A percentile compares a stretch with the other conserved stretches of the same genome.
Conservation (phyloP, 2,113 vertebrate genomes). For the Danio rerio region DNA sequence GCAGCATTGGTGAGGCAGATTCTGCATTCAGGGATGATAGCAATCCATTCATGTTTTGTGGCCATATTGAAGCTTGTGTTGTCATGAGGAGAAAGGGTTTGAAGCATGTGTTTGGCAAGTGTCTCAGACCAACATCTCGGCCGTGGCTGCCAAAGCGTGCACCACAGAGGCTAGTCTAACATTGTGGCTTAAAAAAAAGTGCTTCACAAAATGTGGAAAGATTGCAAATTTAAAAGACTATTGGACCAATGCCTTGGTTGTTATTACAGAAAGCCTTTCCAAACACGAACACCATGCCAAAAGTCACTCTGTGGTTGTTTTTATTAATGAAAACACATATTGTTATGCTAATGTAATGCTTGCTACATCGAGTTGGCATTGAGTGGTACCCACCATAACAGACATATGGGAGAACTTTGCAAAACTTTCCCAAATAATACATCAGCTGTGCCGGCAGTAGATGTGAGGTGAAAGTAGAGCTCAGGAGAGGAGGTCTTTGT, state of each 20-base stretch:
- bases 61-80: constrained; percentile 30
- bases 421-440: constrained; percentile 18
- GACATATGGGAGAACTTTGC: not conserved
- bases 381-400: not conserved
- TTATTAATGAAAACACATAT: not conserved
- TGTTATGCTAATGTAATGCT: not conserved
- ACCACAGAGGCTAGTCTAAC: constrained; percentile 44
- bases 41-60: not conserved
- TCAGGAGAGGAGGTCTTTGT: constrained; percentile 46
- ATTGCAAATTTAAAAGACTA: not conserved
- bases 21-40: not conserved
- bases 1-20: not conserved
- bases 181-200: not conserved
- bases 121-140: constrained; percentile 51
- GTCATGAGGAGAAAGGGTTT: constrained; percentile 19
- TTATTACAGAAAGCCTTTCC: not conserved
- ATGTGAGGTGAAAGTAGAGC: constrained; percentile 11
- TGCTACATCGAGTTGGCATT: not conserved
- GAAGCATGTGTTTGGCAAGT: constrained; percentile 48
- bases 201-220: not conserved
- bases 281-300: not conserved
- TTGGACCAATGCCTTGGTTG: not conserved
- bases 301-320: not conserved
- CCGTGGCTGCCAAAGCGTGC: constrained; percentile 50
- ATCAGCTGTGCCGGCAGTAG: not conserved